A percentile compares a stretch with the other conserved stretches of the same genome.
phyloP scores from a whole-genome alignment of 2,113 vertebrate species.

The Telmatochromis sp. region DNA sequence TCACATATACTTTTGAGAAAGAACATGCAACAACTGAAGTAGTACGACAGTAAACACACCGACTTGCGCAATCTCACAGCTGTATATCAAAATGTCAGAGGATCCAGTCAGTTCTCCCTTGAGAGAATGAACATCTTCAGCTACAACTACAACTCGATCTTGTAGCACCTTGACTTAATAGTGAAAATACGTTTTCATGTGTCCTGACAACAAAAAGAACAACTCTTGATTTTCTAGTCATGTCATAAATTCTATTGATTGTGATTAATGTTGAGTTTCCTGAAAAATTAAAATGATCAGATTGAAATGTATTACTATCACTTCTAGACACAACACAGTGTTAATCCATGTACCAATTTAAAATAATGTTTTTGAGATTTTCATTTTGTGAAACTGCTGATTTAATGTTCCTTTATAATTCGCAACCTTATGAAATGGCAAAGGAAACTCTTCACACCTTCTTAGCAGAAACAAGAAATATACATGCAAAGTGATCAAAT shows the following conservation, averaged over 20 bases:
- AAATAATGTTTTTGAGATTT: background rate
- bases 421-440: background rate
- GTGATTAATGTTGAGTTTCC: background rate
- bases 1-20: background rate
- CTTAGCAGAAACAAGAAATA: background rate
- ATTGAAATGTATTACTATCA: background rate
- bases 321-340: background rate
- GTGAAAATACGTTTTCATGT: background rate
- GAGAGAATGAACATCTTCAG: background rate
- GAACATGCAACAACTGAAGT: background rate
- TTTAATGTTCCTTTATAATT: background rate
- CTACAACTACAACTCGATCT: background rate
- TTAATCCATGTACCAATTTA: background rate
- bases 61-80: background rate
- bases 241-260: background rate
- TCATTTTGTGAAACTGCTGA: background rate
- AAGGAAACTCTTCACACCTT: background rate
- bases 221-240: background rate
- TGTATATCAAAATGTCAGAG: background rate
- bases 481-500: background rate
- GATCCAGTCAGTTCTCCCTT: background rate
- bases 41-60: background rate
- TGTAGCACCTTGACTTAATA: background rate
- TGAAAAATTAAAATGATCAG: background rate
- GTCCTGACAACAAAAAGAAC: background rate